Base-by-base conservation (phyloP, 2,113 vertebrate genomes). In the Clupea harengus region DNA sequence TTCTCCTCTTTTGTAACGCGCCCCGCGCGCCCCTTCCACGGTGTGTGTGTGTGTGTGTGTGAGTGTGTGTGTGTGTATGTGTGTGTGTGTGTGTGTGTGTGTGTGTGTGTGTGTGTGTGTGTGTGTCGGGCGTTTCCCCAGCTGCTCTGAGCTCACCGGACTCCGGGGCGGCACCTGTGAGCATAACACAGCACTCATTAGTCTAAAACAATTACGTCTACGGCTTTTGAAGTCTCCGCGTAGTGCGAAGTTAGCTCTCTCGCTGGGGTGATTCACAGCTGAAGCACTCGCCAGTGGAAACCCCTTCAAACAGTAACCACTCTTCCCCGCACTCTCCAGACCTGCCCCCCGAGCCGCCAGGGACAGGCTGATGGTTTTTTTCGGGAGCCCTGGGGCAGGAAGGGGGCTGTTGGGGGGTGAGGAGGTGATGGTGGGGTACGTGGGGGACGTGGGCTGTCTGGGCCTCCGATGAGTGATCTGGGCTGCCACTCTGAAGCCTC, bases 381-480 rank as follows among this genome's bases (percentile, higher is more conserved):
- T 13, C 9, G 2, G 72, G 72, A 78, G 72, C 72, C 72, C 72
- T 4, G 15, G 28, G 72, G 72, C 32, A 32, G 28, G 28, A 78
- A 78, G 5, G 28, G 28, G 72, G 11, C 72, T 39, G 28, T 39
- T 39, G 25, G 32, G 15, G 13, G 32, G 72, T 5, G 72, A 32
- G 13, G 72, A 32, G 13, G 72, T 8, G 22, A 4, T 7, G 20
- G 60, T n/a, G 18, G 3, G 0, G n/a, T n/a, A n/a, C 22, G 54
- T 1, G 17, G 2, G 72, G 64, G 7, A 15, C 7, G 64, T 32
- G 72, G 32, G 2, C 10, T 85, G 46, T 85, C 84, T 45, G 75
- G 64, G 25, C 28, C 25, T 78, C 84, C 85, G 86, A 39, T 87
- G 90, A 89, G 87, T 86, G 91, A 90, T 81, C 18, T 17, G 85